A percentile compares a stretch with the other conserved stretches of the same genome.
Conservation (phyloP, 2,113 vertebrate species). For the Alectura lathami region DNA sequence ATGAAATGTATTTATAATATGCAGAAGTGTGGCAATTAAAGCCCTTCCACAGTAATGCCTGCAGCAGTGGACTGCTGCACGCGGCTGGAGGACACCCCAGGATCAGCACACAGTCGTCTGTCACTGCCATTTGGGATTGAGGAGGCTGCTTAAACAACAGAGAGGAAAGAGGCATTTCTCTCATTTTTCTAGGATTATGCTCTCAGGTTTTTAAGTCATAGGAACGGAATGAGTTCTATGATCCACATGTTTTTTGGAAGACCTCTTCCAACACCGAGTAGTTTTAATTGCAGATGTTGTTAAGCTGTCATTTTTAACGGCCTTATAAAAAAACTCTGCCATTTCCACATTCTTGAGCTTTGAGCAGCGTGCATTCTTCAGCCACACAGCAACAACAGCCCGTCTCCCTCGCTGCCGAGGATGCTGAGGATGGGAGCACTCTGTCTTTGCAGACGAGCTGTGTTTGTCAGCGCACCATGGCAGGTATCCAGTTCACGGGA, state of each 20-base stretch:
- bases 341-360: constrained; percentile 56
- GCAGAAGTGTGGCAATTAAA: not conserved
- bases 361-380: constrained; percentile 23
- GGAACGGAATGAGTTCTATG: constrained; percentile 31
- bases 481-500: not conserved
- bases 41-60: not conserved
- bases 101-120: not conserved
- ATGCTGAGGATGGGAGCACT: not conserved
- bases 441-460: not conserved
- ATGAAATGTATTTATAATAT: not conserved
- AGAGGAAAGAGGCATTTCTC: not conserved
- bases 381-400: constrained; percentile 35
- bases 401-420: not conserved
- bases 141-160: not conserved
- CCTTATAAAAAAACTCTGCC: not conserved
- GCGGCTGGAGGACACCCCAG: not conserved
- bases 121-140: not conserved
- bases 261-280: constrained; percentile 1
- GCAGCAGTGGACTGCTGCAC: not conserved
- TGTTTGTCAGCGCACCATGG: not conserved
- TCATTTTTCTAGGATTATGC: constrained; percentile 14
- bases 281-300: constrained; percentile 68
- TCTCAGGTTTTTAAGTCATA: constrained; percentile 47
- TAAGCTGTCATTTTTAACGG: constrained; percentile 56
- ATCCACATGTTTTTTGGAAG: constrained; percentile 18